Base-by-base conservation (phyloP, 92 coral and sea anemone species). In the Zoanthus sociatus region DNA sequence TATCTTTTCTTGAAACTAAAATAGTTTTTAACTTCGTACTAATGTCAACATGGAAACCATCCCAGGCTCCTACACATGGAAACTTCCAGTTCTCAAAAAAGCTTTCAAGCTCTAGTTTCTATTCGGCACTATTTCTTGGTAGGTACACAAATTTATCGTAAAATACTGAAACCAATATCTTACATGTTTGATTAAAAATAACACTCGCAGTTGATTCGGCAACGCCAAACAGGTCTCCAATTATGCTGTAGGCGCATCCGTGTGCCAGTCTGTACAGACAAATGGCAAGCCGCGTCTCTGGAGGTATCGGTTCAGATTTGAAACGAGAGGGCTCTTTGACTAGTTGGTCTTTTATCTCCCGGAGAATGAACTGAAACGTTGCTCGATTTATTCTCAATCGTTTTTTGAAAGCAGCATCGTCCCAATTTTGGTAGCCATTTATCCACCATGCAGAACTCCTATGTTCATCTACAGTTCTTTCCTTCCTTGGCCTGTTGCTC, bases 1-100 rank as follows among this genome's bases (percentile, higher is more conserved):
- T 88, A 90, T 63, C 93, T 64, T 70, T 93, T 88, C 87, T 93
- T 88, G 84, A 91, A 93, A 82, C 26, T 90, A 76, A 88, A 91
- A 82, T 83, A 93, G 75, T 93, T 88, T 26, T 26, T 26, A 26
- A 26, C 26, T 26, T 26, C 26, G 26, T 26, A 26, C 26, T 26
- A 26, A 26, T 26, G 26, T 26, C 0, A 26, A 26, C 26, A 26
- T 26, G 26, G 26, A 26, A 26, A 26, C 26, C 26, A 26, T 26
- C 0, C 26, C 26, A 26, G 26, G 26, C 26, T 26, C 26, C 26
- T 26, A 26, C 26, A 26, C 26, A 26, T 26, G 0, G 26, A 26
- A 26, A 26, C 26, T 26, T 0, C 26, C 26, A 26, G 26, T 26
- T 70, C 89, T 91, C 58, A 91, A 78, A 6, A 55, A 55, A 55